These are phyloP conservation scores for Galerucella calmariensis DNA, from an alignment of 2,888 invertebrate species.

Conservation along the genomic window DNA sequence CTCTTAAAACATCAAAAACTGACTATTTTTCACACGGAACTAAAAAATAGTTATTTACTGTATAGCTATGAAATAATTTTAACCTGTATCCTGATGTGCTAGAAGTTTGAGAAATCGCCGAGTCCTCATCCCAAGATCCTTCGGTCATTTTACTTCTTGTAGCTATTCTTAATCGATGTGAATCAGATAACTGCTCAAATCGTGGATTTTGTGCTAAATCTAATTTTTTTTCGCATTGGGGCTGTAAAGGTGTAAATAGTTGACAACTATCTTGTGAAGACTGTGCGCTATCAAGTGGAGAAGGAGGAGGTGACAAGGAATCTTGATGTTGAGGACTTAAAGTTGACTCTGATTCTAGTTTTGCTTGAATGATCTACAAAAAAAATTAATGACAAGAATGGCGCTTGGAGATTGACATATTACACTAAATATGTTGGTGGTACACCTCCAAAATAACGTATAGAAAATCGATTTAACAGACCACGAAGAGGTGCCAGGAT, in stretches of 20 bases:
- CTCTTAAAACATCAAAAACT: no score
- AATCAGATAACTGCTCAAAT: conserved; percentile 50
- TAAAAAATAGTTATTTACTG: background rate
- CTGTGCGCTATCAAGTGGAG: conserved; percentile 32
- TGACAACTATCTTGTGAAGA: conserved; percentile 48
- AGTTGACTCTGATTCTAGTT: conserved; percentile 62
- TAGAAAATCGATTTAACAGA: no score
- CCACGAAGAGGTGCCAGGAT: no score
- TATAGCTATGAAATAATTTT: conserved; percentile 18
- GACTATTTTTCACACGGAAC: no score
- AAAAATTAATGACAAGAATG: background rate
- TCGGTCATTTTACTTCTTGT: conserved; percentile 67
- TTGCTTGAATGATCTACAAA: conserved; percentile 66
- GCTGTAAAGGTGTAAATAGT: conserved; percentile 21
- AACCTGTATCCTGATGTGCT: conserved; percentile 83
- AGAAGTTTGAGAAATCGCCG: conserved; percentile 80
- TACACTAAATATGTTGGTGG: no score
- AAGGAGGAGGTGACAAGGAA: conserved; percentile 53
- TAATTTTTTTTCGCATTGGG: conserved; percentile 25
- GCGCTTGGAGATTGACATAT: conserved; percentile 35
- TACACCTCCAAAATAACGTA: no score
- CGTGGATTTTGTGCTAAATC: conserved; percentile 23
- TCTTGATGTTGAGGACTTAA: conserved; percentile 44
- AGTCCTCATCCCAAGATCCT: conserved; percentile 84
- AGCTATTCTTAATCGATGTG: conserved; percentile 60